These are phyloP conservation scores for Lepilemur septentrionalis DNA, from an alignment of 2,797 vertebrate genomes.

Conservation along the genomic window DNA sequence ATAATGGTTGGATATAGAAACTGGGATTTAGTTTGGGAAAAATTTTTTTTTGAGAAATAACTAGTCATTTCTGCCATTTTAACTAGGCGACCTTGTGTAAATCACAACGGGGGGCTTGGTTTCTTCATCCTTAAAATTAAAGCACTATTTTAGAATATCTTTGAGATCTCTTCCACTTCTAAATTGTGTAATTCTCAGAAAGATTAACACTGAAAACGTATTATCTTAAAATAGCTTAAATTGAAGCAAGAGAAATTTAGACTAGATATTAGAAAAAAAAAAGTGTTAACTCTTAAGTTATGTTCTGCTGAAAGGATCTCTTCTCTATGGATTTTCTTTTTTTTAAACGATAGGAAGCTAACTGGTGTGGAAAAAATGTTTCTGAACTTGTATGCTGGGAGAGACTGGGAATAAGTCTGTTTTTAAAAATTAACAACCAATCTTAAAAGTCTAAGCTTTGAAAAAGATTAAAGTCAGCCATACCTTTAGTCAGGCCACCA, in stretches of 20 bases:
- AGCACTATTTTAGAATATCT: background rate
- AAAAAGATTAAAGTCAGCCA: background rate
- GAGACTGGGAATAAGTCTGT: background rate
- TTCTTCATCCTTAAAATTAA: background rate
- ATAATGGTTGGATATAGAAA: background rate
- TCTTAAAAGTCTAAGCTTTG: background rate
- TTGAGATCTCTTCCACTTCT: background rate
- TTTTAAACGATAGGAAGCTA: background rate
- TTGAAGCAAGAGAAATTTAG: background rate
- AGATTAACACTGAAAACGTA: background rate
- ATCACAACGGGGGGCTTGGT: background rate
- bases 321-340: background rate
- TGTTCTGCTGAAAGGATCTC: background rate
- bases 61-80: background rate
- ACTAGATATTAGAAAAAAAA: background rate
- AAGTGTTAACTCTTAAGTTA: background rate
- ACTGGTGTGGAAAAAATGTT: background rate
- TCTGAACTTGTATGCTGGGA: background rate
- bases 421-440: background rate
- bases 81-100: background rate
- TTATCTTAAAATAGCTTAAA: constrained; percentile 36
- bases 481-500: background rate
- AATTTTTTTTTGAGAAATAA: background rate
- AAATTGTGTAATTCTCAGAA: background rate
- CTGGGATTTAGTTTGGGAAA: background rate